These are phyloP conservation scores for Scomberomorus guttatus DNA, from an alignment of 2,797 vertebrate genomes.

Conservation along the genomic window DNA sequence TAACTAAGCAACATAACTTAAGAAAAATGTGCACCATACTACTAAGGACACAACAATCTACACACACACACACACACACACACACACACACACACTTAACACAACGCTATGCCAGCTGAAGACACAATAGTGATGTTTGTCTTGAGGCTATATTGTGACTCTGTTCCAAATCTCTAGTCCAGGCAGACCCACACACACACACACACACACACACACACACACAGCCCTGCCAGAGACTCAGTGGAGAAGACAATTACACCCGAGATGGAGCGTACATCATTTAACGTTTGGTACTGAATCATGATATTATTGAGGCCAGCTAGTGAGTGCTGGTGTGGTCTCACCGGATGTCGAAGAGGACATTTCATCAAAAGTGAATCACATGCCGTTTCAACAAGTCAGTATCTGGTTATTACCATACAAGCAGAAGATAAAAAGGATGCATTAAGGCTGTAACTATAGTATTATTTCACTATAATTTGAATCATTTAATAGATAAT, in stretches of 20 bases:
- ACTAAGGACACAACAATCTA: slow-evolving; percentile 31
- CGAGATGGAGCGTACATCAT: slow-evolving; percentile 22
- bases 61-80: no score
- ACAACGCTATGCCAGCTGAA: slow-evolving; percentile 34
- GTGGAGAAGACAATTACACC: slow-evolving; percentile 31
- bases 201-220: no score
- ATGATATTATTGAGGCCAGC: slow-evolving; percentile 16
- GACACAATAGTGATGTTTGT: slow-evolving; percentile 63
- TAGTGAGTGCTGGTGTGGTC: neutral
- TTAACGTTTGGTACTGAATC: slow-evolving; percentile 27
- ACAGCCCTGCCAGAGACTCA: slow-evolving; percentile 8
- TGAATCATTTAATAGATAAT: no score
- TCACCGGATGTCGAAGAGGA: slow-evolving; percentile 7
- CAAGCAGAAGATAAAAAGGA: no score
- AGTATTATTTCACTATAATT: no score
- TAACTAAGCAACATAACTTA: no score
- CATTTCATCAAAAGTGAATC: neutral
- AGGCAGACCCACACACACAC: slow-evolving; percentile 11
- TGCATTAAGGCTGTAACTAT: no score
- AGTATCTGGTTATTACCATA: neutral
- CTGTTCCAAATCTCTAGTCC: slow-evolving; percentile 52
- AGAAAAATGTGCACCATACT: slow-evolving; percentile 13
- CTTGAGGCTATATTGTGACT: slow-evolving; percentile 63
- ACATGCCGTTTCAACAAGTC: neutral
- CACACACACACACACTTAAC: slow-evolving; percentile 2